Conservation (phyloP, 2,797 vertebrate species). For the Borostomias antarcticus region DNA sequence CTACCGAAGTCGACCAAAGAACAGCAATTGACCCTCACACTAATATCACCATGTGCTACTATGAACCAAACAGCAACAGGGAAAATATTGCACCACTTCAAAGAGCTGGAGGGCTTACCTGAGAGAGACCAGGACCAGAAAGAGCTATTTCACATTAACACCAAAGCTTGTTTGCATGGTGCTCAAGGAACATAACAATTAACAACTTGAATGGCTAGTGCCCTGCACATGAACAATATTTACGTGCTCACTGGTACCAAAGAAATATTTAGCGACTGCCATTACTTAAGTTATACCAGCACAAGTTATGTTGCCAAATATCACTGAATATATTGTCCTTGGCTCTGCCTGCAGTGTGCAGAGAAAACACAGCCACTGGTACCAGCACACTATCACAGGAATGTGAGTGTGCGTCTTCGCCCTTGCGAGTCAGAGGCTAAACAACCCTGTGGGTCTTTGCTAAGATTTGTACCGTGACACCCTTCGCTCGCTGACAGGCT, state of each 20-base stretch:
- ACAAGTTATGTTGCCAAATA: neutral
- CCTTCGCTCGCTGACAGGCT: neutral
- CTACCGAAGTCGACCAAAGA: constrained; percentile 51
- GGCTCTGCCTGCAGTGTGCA: neutral
- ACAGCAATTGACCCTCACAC: constrained; percentile 70
- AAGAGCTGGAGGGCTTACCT: constrained; percentile 53
- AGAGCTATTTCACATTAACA: neutral
- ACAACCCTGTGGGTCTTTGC: neutral
- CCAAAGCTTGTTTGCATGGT: neutral
- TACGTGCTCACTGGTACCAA: neutral
- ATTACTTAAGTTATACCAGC: neutral
- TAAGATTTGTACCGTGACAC: constrained; percentile 18
- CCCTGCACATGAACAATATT: neutral
- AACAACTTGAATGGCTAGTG: neutral
- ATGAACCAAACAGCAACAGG: constrained; percentile 59
- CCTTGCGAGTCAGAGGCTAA: neutral
- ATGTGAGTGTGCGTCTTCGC: neutral
- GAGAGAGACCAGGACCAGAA: constrained; percentile 52
- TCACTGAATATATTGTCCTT: too few species aligned
- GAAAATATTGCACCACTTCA: constrained; percentile 66
- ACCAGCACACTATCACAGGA: constrained; percentile 3
- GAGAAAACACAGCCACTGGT: neutral
- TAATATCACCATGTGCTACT: constrained; percentile 67
- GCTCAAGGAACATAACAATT: too few species aligned
- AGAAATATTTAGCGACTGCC: neutral